Conservation (phyloP, 2,113 vertebrate species). For the Leucoraja erinaceus region DNA sequence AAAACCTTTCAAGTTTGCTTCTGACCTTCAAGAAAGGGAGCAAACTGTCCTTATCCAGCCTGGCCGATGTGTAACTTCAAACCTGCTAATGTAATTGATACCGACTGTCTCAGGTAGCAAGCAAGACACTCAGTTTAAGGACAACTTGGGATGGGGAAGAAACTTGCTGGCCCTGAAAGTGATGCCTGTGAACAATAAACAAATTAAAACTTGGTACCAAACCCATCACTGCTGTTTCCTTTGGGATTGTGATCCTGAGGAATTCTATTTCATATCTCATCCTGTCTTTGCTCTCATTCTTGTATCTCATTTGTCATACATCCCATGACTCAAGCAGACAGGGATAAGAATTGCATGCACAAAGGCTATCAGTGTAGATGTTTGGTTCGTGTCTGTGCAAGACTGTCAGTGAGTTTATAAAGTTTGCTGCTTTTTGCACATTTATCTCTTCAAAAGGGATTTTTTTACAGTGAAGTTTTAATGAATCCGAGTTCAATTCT, state of each 20-base stretch:
- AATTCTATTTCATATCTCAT: not conserved
- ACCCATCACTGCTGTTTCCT: not conserved
- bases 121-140: too few relatives aligned
- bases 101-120: too few relatives aligned
- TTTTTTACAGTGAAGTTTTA: not conserved
- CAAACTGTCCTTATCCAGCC: too few relatives aligned
- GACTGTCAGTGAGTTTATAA: not conserved
- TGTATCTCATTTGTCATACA: not conserved
- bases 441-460: not conserved
- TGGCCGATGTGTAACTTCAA: too few relatives aligned
- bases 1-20: too few relatives aligned
- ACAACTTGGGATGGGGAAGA: too few relatives aligned
- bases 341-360: not conserved
- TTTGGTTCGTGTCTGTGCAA: not conserved
- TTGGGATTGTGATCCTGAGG: not conserved
- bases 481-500: not conserved
- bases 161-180: too few relatives aligned
- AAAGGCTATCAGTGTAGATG: not conserved
- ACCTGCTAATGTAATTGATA: too few relatives aligned
- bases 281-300: not conserved
- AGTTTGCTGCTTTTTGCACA: not conserved
- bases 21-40: too few relatives aligned
- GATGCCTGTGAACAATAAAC: too few relatives aligned
- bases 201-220: not conserved
- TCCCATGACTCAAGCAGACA: not conserved